phyloP scores from a whole-genome alignment of 2,797 vertebrate genomes.

The Leptodactylus fallax region DNA sequence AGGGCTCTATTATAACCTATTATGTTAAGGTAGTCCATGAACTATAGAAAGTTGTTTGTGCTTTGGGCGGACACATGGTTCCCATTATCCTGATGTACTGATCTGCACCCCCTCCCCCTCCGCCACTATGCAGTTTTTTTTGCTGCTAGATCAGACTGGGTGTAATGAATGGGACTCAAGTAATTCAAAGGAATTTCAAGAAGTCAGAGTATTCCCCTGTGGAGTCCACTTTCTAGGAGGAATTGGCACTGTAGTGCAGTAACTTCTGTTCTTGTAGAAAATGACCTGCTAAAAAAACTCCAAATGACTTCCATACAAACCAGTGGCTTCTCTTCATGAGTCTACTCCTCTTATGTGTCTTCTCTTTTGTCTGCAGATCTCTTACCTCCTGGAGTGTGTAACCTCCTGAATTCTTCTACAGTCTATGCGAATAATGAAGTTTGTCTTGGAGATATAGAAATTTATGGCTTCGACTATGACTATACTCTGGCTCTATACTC shows the following conservation, averaged over 20 bases:
- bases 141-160: neutral
- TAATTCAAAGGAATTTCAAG: slow-evolving; percentile 53
- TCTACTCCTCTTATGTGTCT: neutral
- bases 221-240: neutral
- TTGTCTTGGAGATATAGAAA: slow-evolving; percentile 80
- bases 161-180: neutral
- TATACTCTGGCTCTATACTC: slow-evolving; percentile 82
- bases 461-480: slow-evolving; percentile 89
- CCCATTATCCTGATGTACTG: neutral
- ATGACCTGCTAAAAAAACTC: too few relatives aligned
- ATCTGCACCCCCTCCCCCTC: neutral
- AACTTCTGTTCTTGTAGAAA: neutral
- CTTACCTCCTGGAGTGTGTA: slow-evolving; percentile 84
- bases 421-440: slow-evolving; percentile 89
- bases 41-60: neutral
- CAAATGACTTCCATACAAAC: too few relatives aligned
- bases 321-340: too few relatives aligned
- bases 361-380: slow-evolving; percentile 72
- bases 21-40: too few relatives aligned
- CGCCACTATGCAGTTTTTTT: neutral
- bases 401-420: slow-evolving; percentile 79
- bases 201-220: neutral
- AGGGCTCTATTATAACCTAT: too few relatives aligned
- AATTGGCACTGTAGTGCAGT: neutral
- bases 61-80: neutral